Evolutionary conservation across 2,797 vertebrate genomes (phyloP).

Genomic region (Chaetodon trifasciatus): DNA sequence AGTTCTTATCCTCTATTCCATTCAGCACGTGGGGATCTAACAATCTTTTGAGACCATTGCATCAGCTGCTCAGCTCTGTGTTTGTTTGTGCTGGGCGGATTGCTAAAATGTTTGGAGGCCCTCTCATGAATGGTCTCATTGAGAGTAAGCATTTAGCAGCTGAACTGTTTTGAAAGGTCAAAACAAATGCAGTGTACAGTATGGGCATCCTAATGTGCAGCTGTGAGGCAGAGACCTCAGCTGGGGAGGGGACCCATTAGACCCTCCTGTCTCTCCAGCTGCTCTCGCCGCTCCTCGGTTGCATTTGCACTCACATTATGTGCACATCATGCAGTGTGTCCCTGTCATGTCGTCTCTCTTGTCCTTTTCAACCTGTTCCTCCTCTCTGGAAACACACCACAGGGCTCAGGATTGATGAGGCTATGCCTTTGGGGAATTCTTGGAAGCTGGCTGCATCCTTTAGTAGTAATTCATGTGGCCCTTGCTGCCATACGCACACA

Average conservation of each 20-base stretch:
- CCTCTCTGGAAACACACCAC: slow-evolving; percentile 43
- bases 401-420: slow-evolving; percentile 53
- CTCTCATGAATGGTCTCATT: slow-evolving; percentile 43
- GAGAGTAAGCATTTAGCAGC: slow-evolving; percentile 56
- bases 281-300: slow-evolving; percentile 45
- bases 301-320: slow-evolving; percentile 27
- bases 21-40: background rate
- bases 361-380: slow-evolving; percentile 34
- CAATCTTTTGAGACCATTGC: background rate
- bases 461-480: slow-evolving; percentile 64
- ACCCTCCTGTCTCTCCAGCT: slow-evolving; percentile 61
- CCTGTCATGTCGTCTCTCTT: slow-evolving; percentile 40
- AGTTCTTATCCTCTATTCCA: slow-evolving; percentile 8
- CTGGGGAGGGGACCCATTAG: slow-evolving; percentile 55
- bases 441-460: slow-evolving; percentile 54
- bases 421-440: slow-evolving; percentile 63
- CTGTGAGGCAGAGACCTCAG: slow-evolving; percentile 68
- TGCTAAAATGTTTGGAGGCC: slow-evolving; percentile 49
- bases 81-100: slow-evolving; percentile 16
- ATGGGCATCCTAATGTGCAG: slow-evolving; percentile 61
- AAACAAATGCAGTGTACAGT: slow-evolving; percentile 59
- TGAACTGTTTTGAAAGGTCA: slow-evolving; percentile 62
- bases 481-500: slow-evolving; percentile 30
- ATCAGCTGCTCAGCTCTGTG: slow-evolving; percentile 14
- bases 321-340: slow-evolving; percentile 32